Evolutionary conservation across 30 jellyfish, hydroid and myxozoan species (phyloP).

Genomic region (Thelohanellus kitauei): DNA sequence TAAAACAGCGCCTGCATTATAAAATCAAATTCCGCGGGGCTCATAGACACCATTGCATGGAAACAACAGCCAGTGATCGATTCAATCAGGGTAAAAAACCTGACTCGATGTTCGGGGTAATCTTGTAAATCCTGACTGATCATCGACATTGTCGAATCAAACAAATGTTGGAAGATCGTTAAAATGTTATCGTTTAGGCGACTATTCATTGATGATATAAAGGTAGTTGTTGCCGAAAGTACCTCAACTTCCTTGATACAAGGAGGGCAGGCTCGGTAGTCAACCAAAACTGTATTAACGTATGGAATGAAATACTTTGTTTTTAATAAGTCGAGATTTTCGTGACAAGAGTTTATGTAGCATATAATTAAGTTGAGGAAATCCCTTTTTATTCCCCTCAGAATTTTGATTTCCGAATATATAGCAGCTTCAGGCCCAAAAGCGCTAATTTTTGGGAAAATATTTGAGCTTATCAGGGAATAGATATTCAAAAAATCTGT

Average conservation of each 20-base stretch:
- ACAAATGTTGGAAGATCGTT: conserved; percentile 44
- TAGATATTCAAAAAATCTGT: conserved; percentile 65
- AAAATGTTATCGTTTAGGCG: conserved; percentile 35
- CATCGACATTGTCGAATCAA: conserved; percentile 63
- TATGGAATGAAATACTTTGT: conserved; percentile 79
- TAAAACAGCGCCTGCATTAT: too few relatives aligned
- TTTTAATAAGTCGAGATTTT: too few relatives aligned
- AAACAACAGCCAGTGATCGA: conserved; percentile 82
- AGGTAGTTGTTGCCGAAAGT: conserved; percentile 45
- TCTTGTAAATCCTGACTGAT: conserved; percentile 77
- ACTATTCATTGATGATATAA: conserved; percentile 39
- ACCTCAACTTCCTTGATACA: conserved; percentile 93
- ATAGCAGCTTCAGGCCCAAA: conserved; percentile 76
- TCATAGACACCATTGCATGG: too few relatives aligned
- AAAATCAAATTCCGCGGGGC: too few relatives aligned
- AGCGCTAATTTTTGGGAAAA: conserved; percentile 53
- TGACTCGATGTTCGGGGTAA: conserved; percentile 83
- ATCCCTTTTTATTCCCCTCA: conserved; percentile 76
- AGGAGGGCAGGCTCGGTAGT: conserved; percentile 51
- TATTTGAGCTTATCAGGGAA: conserved; percentile 55
- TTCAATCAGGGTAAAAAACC: conserved; percentile 38
- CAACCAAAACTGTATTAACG: conserved; percentile 47
- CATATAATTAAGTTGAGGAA: conserved; percentile 34
- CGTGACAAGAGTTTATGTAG: conserved; percentile 41
- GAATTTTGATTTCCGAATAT: conserved; percentile 37